Percentiles rank a stretch among this genome's conserved stretches.
Conservation (phyloP, 2,888 invertebrate genomes). For the Brenthis ino region DNA sequence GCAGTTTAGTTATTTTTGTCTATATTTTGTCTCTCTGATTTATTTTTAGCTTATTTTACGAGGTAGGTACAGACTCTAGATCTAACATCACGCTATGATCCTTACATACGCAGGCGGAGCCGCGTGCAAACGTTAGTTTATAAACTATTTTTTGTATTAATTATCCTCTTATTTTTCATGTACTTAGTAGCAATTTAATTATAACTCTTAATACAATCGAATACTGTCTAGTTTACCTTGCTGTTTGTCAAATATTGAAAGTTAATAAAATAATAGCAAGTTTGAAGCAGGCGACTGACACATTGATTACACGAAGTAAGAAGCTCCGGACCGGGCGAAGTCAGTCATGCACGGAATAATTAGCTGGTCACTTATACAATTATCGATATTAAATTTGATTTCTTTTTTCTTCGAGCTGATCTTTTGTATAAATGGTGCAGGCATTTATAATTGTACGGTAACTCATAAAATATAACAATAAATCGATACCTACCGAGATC, state of each 20-base stretch:
- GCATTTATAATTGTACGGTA: background rate
- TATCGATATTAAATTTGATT: slow-evolving; percentile 17
- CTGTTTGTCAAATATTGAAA: background rate
- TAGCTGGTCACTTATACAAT: slow-evolving; percentile 23
- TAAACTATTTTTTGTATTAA: background rate
- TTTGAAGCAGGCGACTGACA: slow-evolving; percentile 30
- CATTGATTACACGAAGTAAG: slow-evolving; percentile 29
- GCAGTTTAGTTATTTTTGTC: too few species aligned
- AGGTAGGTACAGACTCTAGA: too few species aligned
- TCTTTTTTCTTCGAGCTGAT: slow-evolving; percentile 1
- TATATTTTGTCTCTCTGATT: too few species aligned
- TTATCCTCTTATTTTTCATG: slow-evolving; percentile 10
- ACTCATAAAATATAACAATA: too few species aligned
- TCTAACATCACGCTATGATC: too few species aligned
- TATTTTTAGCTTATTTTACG: too few species aligned
- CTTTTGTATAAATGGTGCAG: slow-evolving; percentile 2
- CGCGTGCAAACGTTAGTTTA: too few species aligned
- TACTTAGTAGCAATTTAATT: background rate
- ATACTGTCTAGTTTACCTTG: background rate
- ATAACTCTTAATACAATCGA: background rate
- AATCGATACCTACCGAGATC: too few species aligned
- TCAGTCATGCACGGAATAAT: slow-evolving; percentile 17
- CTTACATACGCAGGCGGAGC: too few species aligned
- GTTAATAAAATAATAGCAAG: slow-evolving; percentile 26
- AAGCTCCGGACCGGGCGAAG: slow-evolving; percentile 7